Percentiles rank a stretch among this genome's conserved stretches.
Conservation (phyloP, 1,140 invertebrate species). For the Sinonovacula constricta region DNA sequence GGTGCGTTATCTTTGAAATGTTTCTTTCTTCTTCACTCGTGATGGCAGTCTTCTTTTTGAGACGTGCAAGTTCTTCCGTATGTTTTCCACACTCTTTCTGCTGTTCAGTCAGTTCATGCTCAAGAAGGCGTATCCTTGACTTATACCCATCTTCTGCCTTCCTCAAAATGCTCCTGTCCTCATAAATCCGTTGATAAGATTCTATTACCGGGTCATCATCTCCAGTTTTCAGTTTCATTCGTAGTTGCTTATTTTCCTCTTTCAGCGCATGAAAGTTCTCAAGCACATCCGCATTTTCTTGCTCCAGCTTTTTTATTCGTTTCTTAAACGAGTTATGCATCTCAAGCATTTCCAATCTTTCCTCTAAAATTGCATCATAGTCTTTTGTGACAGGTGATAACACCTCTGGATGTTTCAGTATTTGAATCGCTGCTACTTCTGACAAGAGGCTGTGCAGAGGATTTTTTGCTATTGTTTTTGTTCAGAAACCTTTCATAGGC, state of each 20-base stretch:
- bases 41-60: conserved; percentile 2
- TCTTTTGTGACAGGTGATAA: not conserved
- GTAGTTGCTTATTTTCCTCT: conserved; percentile 28
- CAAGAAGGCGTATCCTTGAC: conserved; percentile 23
- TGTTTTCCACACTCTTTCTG: conserved; percentile 16
- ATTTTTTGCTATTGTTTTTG: not conserved
- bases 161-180: conserved; percentile 39
- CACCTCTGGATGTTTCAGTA: too few relatives aligned
- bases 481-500: not conserved
- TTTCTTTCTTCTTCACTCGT: not conserved
- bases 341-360: conserved; percentile 8
- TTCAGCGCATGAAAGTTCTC: conserved; percentile 16
- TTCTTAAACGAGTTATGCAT: not conserved
- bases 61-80: not conserved
- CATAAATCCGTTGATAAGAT: conserved; percentile 29
- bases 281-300: conserved; percentile 9
- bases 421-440: too few relatives aligned
- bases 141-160: conserved; percentile 37
- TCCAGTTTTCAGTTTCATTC: conserved; percentile 32
- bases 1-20: not conserved
- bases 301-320: conserved; percentile 23
- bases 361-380: conserved; percentile 17
- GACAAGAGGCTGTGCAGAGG: too few relatives aligned
- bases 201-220: conserved; percentile 29
- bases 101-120: conserved; percentile 28